Percentiles rank a stretch among this genome's conserved stretches.
phyloP scores from a whole-genome alignment of 2,113 vertebrate species.

The Callaeas wilsoni region DNA sequence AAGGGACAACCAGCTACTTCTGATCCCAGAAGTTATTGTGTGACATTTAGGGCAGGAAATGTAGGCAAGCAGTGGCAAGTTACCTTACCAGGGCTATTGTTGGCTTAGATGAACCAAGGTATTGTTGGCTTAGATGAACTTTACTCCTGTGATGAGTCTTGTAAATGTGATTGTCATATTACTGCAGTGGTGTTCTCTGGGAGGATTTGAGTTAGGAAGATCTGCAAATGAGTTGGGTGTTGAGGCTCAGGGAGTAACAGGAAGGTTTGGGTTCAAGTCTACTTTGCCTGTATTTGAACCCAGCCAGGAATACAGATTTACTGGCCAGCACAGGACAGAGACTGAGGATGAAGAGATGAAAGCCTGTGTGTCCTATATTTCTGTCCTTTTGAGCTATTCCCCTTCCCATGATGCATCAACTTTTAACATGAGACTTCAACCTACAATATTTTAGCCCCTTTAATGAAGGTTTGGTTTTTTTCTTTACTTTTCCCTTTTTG shows the following conservation, averaged over 20 bases:
- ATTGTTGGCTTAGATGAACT: not conserved
- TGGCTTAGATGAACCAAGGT: not conserved
- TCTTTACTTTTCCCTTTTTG: not conserved
- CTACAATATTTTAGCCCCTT: not conserved
- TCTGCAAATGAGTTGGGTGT: not conserved
- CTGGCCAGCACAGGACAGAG: not conserved
- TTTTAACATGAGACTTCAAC: conserved; percentile 4
- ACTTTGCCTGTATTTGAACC: not conserved
- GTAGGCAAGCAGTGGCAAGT: not conserved
- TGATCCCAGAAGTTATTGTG: not conserved
- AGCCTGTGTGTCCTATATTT: not conserved
- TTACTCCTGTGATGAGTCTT: not conserved
- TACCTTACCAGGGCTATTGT: not conserved
- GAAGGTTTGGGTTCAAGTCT: not conserved
- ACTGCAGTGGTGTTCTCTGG: not conserved
- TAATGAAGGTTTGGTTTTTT: not conserved
- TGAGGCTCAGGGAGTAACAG: not conserved
- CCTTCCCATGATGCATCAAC: not conserved
- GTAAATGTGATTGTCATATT: not conserved
- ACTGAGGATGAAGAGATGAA: not conserved
- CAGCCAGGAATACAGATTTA: not conserved
- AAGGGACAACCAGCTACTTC: not conserved
- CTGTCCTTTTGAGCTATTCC: not conserved
- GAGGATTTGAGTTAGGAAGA: not conserved
- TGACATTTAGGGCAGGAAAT: not conserved